These are phyloP conservation scores for Opisthocomus hoazin DNA, from an alignment of 2,113 vertebrate genomes.

Conservation along the genomic window DNA sequence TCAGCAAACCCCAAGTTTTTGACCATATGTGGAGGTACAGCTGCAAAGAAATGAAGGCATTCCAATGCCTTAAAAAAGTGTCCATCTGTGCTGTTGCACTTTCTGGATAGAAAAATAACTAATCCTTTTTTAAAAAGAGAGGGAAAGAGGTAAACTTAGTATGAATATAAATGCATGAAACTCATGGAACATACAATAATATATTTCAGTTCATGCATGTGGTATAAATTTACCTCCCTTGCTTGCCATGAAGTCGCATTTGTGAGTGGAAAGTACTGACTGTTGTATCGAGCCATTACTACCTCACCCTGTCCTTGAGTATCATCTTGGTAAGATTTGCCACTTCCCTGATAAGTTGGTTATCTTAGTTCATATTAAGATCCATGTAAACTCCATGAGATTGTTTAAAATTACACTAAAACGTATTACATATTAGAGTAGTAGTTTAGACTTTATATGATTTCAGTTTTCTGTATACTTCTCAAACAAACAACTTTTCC, in stretches of 20 bases:
- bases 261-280: background rate
- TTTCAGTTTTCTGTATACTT: background rate
- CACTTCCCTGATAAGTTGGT: background rate
- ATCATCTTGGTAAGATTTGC: background rate
- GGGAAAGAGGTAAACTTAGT: background rate
- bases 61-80: background rate
- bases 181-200: fast-evolving
- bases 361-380: background rate
- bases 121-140: background rate
- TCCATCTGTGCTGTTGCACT: background rate
- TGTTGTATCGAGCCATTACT: background rate
- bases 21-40: background rate
- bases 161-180: background rate
- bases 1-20: background rate
- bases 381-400: background rate
- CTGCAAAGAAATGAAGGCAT: background rate
- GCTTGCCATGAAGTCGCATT: background rate
- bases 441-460: background rate
- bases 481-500: background rate
- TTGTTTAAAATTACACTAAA: background rate
- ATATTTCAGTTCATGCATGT: background rate
- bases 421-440: background rate
- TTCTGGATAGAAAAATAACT: background rate
- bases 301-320: background rate
- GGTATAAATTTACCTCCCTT: background rate